Conservation (phyloP, 2,797 vertebrate species). For the Poecile montanus region DNA sequence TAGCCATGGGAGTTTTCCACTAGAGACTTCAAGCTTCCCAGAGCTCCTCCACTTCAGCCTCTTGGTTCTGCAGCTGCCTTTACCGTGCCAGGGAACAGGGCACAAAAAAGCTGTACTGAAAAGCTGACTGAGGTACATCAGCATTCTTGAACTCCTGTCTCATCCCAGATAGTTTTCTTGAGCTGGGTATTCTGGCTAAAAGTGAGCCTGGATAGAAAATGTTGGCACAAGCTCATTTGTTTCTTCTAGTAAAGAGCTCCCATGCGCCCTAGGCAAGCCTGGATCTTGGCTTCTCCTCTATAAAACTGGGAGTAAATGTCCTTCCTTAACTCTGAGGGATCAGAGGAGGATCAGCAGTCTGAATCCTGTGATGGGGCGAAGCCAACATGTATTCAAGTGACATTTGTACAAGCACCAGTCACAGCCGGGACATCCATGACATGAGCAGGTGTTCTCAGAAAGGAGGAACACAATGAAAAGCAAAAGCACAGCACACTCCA, state of each 20-base stretch:
- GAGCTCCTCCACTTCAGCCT: not conserved
- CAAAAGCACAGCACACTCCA: not conserved
- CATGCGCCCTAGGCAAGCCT: not conserved
- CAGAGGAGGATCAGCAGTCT: not conserved
- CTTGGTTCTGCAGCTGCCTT: not conserved
- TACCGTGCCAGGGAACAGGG: not conserved
- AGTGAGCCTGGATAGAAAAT: not conserved
- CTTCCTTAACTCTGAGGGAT: not conserved
- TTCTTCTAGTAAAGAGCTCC: not conserved
- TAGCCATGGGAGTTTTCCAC: not conserved
- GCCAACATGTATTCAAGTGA: not conserved
- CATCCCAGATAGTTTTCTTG: not conserved
- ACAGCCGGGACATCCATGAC: not conserved
- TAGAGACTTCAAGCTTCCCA: not conserved
- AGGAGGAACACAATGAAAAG: not conserved
- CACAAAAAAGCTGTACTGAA: not conserved
- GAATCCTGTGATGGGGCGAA: accelerated
- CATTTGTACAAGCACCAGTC: not conserved
- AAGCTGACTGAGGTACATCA: not conserved
- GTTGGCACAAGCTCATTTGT: not conserved
- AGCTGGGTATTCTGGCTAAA: not conserved
- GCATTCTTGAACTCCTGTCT: not conserved
- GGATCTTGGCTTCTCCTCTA: not conserved
- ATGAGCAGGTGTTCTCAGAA: not conserved
- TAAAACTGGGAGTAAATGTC: not conserved